phyloP scores from a whole-genome alignment of 1,140 invertebrate species.

The Antheraea pernyi region DNA sequence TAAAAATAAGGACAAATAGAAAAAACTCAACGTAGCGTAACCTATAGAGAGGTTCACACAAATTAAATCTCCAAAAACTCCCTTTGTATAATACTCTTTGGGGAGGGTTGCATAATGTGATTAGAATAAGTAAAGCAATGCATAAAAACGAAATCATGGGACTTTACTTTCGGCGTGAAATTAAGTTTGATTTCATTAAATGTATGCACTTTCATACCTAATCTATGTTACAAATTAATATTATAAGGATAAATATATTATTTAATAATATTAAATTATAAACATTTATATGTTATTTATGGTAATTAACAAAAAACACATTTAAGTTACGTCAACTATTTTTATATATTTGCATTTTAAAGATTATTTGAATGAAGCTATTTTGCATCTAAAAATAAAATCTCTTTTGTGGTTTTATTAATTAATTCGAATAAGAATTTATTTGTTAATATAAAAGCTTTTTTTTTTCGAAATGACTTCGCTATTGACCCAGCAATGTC shows the following conservation, averaged over 20 bases:
- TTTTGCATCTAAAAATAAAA: too few species aligned
- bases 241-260: too few species aligned
- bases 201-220: background rate
- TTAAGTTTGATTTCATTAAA: background rate
- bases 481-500: too few species aligned
- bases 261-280: background rate
- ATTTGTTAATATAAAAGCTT: too few species aligned
- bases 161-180: conserved; percentile 20
- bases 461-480: too few species aligned
- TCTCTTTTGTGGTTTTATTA: too few species aligned
- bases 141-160: conserved; percentile 54
- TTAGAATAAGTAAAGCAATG: conserved; percentile 65
- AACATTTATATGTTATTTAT: background rate
- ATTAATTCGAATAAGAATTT: too few species aligned
- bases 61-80: conserved; percentile 47
- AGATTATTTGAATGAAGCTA: too few species aligned
- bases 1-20: conserved; percentile 35
- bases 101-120: conserved; percentile 45
- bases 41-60: conserved; percentile 51
- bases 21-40: conserved; percentile 34
- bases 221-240: background rate
- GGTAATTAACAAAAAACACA: too few species aligned
- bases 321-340: too few species aligned
- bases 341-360: too few species aligned
- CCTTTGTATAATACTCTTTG: conserved; percentile 27